phyloP scores from a whole-genome alignment of 2,113 vertebrate genomes.

The Mormyrus lacerda region DNA sequence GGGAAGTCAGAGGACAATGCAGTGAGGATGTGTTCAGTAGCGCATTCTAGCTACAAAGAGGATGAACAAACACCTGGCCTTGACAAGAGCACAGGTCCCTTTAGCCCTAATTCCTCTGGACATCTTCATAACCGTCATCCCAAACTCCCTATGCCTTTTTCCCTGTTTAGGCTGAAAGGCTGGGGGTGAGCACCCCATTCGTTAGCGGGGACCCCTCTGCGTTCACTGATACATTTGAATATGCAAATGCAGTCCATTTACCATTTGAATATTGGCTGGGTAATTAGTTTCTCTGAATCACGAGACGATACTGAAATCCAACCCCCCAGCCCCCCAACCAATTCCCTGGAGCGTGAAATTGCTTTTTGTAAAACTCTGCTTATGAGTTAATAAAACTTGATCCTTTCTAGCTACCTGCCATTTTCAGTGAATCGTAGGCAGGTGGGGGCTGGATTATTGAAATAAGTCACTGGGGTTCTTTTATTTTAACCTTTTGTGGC shows the following conservation, averaged over 20 bases:
- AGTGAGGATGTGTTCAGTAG: neutral
- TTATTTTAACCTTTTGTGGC: neutral
- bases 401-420: conserved; percentile 31
- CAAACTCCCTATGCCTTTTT: neutral
- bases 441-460: conserved; percentile 1
- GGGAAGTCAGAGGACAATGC: neutral
- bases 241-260: too few relatives aligned
- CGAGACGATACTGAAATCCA: conserved; percentile 31
- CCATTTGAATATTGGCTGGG: conserved; percentile 40
- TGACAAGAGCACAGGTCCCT: neutral
- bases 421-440: conserved; percentile 24
- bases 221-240: conserved; percentile 40
- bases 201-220: conserved; percentile 3
- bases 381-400: conserved; percentile 38
- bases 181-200: neutral
- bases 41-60: neutral
- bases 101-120: neutral
- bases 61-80: neutral
- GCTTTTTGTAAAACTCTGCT: conserved; percentile 38
- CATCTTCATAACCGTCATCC: conserved; percentile 5
- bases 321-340: neutral
- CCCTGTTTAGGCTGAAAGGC: neutral
- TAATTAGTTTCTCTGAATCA: conserved; percentile 45
- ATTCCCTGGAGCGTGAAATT: conserved; percentile 44
- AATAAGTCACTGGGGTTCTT: conserved; percentile 3